A percentile compares a stretch with the other conserved stretches of the same genome.
phyloP scores from a whole-genome alignment of 2,888 invertebrate species.

The Caenorhabditis sp. region DNA sequence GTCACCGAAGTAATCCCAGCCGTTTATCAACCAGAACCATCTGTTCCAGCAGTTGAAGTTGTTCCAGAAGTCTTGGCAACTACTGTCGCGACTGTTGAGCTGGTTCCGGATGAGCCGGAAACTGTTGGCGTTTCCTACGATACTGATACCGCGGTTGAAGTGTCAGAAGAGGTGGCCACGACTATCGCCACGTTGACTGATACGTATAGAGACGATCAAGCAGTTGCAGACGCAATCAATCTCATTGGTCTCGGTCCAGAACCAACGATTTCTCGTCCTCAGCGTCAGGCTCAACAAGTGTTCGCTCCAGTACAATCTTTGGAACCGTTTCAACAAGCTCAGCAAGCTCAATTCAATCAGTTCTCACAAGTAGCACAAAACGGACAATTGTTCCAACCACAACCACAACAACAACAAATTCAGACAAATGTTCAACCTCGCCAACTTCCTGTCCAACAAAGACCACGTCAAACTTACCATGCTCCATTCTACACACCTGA shows the following conservation, averaged over 20 bases:
- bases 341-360: background rate
- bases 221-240: background rate
- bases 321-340: background rate
- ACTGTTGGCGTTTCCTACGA: background rate
- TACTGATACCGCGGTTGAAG: background rate
- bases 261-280: background rate
- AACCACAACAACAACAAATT: conserved; percentile 1
- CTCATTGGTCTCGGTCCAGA: background rate
- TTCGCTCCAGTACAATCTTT: no score
- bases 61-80: background rate
- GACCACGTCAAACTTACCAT: background rate
- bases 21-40: background rate
- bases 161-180: background rate
- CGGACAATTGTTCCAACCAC: background rate
- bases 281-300: background rate
- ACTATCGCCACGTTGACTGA: background rate
- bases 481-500: background rate
- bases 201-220: background rate
- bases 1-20: background rate
- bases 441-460: background rate
- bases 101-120: background rate
- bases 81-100: background rate
- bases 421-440: background rate
- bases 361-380: background rate
- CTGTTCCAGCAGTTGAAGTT: background rate